Conservation (phyloP, 2,113 vertebrate species). For the Salvelinus sp. region DNA sequence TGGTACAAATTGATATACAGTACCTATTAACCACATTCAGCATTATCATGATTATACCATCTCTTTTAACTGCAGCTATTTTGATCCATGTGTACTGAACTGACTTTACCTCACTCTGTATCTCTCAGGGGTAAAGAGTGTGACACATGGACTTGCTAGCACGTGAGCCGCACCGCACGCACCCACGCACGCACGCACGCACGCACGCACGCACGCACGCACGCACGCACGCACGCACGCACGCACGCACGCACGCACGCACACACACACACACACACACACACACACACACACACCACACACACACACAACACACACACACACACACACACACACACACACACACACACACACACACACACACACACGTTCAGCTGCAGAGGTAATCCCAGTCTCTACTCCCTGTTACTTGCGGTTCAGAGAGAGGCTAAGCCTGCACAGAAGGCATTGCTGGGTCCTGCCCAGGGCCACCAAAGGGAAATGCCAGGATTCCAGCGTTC, state of each 20-base stretch:
- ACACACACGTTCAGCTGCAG: background rate
- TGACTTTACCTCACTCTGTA: background rate
- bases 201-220: too few relatives aligned
- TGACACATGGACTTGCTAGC: background rate
- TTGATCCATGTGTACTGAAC: background rate
- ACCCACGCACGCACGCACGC: too few relatives aligned
- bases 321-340: too few relatives aligned
- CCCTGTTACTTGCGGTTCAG: background rate
- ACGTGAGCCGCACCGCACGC: background rate
- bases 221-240: too few relatives aligned
- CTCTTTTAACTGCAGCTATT: background rate
- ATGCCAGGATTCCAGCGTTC: background rate
- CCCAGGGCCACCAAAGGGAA: background rate
- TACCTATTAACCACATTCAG: background rate
- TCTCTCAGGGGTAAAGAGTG: background rate
- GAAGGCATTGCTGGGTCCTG: background rate
- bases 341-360: background rate
- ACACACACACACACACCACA: too few relatives aligned
- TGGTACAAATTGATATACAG: background rate
- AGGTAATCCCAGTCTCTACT: background rate
- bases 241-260: too few relatives aligned
- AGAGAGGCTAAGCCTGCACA: constrained; percentile 5
- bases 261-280: too few relatives aligned
- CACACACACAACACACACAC: too few relatives aligned
- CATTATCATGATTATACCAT: background rate